phyloP scores from a whole-genome alignment of 30 jellyfish, hydroid and myxozoan species.

The Haliclystus octoradiatus region DNA sequence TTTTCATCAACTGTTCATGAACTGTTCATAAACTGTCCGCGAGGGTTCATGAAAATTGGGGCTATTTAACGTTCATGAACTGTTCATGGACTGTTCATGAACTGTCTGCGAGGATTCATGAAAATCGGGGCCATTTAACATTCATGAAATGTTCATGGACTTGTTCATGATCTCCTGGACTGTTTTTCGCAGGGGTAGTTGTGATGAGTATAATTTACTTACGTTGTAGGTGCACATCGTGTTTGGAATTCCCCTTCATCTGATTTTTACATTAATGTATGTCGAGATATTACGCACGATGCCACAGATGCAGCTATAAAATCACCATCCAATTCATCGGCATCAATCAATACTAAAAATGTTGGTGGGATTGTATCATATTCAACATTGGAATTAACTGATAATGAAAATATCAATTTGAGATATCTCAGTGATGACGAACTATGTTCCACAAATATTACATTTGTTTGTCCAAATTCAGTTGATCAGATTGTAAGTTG shows the following conservation, averaged over 20 bases:
- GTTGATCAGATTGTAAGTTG: neutral
- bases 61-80: no score
- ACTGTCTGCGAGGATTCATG: no score
- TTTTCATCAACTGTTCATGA: no score
- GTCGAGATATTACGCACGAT: conserved; percentile 53
- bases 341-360: conserved; percentile 24
- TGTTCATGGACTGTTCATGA: no score
- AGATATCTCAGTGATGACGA: conserved; percentile 18
- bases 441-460: conserved; percentile 47
- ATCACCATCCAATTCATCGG: conserved; percentile 55
- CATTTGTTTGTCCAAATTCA: conserved; percentile 45
- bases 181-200: no score
- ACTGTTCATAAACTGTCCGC: no score
- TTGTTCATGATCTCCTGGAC: no score
- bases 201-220: no score
- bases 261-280: conserved; percentile 42
- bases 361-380: conserved; percentile 28
- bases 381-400: conserved; percentile 22
- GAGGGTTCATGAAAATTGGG: no score
- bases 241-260: conserved; percentile 15
- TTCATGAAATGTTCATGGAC: no score
- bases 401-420: conserved; percentile 27
- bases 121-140: no score
- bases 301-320: conserved; percentile 31
- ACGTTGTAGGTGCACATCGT: conserved; percentile 37